Conservation (phyloP, 1,140 invertebrate genomes). For the Patella vulgata region DNA sequence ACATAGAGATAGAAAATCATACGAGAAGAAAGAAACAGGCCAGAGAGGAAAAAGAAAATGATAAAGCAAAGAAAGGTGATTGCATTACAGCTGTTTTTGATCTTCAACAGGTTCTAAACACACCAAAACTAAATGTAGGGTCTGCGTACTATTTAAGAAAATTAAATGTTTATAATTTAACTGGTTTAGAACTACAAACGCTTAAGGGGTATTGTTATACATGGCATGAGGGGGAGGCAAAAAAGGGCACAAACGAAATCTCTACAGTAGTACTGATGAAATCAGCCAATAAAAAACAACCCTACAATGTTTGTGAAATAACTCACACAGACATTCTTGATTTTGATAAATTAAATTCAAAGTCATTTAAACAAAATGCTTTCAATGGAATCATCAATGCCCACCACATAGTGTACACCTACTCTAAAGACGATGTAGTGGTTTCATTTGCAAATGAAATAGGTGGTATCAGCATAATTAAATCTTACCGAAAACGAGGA, state of each 20-base stretch:
- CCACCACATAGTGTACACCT: no score
- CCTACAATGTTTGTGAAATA: no score
- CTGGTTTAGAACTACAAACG: slow-evolving; percentile 29
- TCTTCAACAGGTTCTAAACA: slow-evolving; percentile 32
- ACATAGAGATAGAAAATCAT: slow-evolving; percentile 8
- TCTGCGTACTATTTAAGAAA: slow-evolving; percentile 49
- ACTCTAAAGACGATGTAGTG: no score
- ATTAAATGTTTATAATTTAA: slow-evolving; percentile 42
- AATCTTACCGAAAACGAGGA: no score
- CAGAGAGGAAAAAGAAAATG: slow-evolving; percentile 17
- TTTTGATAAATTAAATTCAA: no score
- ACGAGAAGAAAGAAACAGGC: slow-evolving; percentile 15
- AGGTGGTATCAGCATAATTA: no score
- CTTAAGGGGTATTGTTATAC: slow-evolving; percentile 35
- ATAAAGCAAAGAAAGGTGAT: slow-evolving; percentile 9
- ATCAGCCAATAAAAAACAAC: no score
- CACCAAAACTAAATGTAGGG: slow-evolving; percentile 32
- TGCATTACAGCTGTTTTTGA: slow-evolving; percentile 23
- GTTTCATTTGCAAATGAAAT: no score
- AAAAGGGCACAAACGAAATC: slow-evolving; percentile 29
- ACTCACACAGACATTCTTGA: no score
- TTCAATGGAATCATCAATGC: no score
- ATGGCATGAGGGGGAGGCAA: slow-evolving; percentile 45
- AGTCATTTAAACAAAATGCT: no score
- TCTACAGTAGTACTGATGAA: slow-evolving; percentile 2